phyloP scores from a whole-genome alignment of 2,797 vertebrate species.

The Momotus momota region DNA sequence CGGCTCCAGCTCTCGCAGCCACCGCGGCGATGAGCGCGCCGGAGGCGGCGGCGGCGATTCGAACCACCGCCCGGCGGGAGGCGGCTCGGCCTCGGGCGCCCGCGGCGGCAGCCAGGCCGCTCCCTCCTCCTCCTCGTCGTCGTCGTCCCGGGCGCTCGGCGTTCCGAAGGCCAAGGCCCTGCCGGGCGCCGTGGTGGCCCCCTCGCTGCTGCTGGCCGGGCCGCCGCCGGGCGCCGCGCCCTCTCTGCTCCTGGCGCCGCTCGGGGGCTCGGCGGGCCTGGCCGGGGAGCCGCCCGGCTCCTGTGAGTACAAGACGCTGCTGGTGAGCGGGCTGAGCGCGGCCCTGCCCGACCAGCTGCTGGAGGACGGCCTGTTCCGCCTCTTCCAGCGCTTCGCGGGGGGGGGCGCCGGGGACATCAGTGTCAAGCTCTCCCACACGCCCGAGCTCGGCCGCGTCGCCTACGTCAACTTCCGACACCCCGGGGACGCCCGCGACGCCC shows the following conservation, averaged over 20 bases:
- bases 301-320: conserved; percentile 93
- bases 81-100: conserved; percentile 69
- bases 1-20: conserved; percentile 55
- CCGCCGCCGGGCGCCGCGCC: conserved; percentile 73
- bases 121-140: neutral
- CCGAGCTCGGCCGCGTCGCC: conserved; percentile 93
- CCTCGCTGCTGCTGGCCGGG: conserved; percentile 51
- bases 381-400: conserved; percentile 92
- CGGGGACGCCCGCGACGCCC: conserved; percentile 92
- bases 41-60: conserved; percentile 79
- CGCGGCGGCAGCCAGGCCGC: conserved; percentile 80
- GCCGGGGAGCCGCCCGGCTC: conserved; percentile 71
- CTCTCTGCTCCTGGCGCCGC: conserved; percentile 79
- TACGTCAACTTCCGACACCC: conserved; percentile 96
- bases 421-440: conserved; percentile 94
- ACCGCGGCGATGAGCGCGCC: conserved; percentile 70
- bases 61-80: conserved; percentile 66
- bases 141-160: conserved; percentile 78
- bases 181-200: conserved; percentile 70
- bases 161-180: conserved; percentile 80
- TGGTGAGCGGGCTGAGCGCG: conserved; percentile 93
- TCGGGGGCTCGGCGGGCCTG: conserved; percentile 74
- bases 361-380: conserved; percentile 95
- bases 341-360: conserved; percentile 93
- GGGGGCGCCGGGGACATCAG: conserved; percentile 89